These are phyloP conservation scores for Heliangelus exortis DNA, from an alignment of 2,797 vertebrate species.

Conservation along the genomic window DNA sequence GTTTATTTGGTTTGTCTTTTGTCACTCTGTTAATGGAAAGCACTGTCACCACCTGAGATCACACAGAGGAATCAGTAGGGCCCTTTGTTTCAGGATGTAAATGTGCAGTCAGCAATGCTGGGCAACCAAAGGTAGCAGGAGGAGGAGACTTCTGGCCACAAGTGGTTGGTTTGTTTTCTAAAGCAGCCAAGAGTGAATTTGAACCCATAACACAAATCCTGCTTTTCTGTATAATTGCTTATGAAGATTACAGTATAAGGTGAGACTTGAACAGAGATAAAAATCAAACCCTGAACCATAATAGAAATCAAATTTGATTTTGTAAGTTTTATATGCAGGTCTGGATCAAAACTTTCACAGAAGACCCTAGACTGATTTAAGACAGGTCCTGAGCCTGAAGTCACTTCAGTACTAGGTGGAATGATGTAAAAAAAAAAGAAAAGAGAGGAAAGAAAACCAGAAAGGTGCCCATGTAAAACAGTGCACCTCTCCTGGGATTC, in stretches of 20 bases:
- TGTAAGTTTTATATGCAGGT: neutral
- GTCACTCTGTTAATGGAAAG: neutral
- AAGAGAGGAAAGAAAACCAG: neutral
- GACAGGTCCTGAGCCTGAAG: neutral
- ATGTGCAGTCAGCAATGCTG: fast-evolving
- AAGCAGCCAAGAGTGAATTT: neutral
- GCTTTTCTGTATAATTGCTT: neutral
- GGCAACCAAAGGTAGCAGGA: neutral
- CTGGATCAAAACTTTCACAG: neutral
- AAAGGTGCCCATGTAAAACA: neutral
- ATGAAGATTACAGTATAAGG: neutral
- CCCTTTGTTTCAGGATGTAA: neutral
- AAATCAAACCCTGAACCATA: neutral
- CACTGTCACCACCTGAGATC: neutral
- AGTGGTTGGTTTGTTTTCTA: neutral
- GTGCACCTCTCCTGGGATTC: neutral
- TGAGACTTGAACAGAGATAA: neutral
- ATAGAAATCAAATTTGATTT: neutral
- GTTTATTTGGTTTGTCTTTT: neutral
- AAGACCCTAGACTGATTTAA: neutral
- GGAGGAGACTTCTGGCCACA: neutral
- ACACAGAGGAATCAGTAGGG: neutral
- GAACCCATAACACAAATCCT: neutral
- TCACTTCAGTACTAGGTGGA: neutral
- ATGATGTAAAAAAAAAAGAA: neutral